These are phyloP conservation scores for Sycophaga agraensis DNA, from an alignment of 1,140 invertebrate genomes.

Conservation along the genomic window DNA sequence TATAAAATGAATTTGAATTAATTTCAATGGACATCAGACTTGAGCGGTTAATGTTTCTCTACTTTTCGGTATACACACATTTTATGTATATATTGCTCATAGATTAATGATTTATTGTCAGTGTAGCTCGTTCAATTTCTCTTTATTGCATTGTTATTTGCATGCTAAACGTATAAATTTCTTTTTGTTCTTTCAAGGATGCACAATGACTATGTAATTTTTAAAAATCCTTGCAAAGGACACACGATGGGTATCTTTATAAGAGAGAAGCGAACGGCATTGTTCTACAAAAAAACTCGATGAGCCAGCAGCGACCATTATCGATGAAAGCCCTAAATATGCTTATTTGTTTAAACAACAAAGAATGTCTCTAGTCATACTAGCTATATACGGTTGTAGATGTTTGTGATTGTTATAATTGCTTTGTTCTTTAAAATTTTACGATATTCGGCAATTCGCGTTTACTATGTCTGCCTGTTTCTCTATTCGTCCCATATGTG, in stretches of 20 bases:
- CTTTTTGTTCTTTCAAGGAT: conserved; percentile 49
- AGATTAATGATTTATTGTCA: conserved; percentile 24
- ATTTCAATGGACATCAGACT: background rate
- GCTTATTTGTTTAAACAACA: conserved; percentile 26
- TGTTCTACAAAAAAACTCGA: conserved; percentile 37
- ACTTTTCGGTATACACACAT: conserved; percentile 19
- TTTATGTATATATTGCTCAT: conserved; percentile 19
- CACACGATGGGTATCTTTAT: conserved; percentile 31
- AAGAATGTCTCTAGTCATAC: conserved; percentile 27
- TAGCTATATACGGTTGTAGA: conserved; percentile 24
- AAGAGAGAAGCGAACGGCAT: conserved; percentile 29
- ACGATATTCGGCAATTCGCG: conserved; percentile 1
- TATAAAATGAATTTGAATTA: too few relatives aligned
- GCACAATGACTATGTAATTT: conserved; percentile 60
- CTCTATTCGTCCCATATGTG: conserved; percentile 33
- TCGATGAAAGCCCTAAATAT: conserved; percentile 51
- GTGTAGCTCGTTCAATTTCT: conserved; percentile 23
- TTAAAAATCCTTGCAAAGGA: conserved; percentile 33
- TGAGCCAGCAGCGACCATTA: conserved; percentile 59
- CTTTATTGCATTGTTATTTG: conserved; percentile 41
- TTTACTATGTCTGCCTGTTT: conserved; percentile 30
- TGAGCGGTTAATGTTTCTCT: conserved; percentile 28
- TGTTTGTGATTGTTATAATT: conserved; percentile 18
- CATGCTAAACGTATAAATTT: conserved; percentile 51
- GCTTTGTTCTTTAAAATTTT: conserved; percentile 10